These are phyloP conservation scores for Sebastes fasciatus DNA, from an alignment of 2,113 vertebrate genomes.

Conservation along the genomic window DNA sequence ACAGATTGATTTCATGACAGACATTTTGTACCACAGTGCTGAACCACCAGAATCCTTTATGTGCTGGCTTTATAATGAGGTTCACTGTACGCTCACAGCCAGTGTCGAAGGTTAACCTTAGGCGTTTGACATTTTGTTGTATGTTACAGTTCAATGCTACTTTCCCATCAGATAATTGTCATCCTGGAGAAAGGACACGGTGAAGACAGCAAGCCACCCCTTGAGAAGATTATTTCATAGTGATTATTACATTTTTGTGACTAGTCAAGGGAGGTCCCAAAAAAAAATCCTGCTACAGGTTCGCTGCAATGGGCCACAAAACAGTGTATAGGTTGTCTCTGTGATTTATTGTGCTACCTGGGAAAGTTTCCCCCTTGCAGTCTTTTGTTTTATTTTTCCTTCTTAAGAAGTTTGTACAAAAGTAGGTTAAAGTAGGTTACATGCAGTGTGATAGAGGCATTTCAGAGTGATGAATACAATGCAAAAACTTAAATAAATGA, in stretches of 20 bases:
- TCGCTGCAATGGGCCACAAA: slow-evolving; percentile 51
- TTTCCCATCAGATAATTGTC: not conserved
- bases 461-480: not conserved
- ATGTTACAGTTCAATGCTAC: not conserved
- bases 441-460: not conserved
- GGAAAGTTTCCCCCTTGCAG: not conserved
- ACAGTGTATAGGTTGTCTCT: slow-evolving; percentile 36
- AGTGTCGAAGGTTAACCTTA: not conserved
- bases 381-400: slow-evolving; percentile 29
- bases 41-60: not conserved
- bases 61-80: not conserved
- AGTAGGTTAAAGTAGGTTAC: not conserved
- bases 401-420: slow-evolving; percentile 23
- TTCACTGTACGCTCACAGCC: not conserved
- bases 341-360: slow-evolving; percentile 54
- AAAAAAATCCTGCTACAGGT: slow-evolving; percentile 47
- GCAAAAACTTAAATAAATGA: not conserved
- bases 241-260: slow-evolving; percentile 30
- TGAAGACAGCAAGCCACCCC: not conserved
- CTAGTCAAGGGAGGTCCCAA: slow-evolving; percentile 42
- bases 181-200: not conserved
- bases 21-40: not conserved
- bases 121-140: slow-evolving; percentile 3
- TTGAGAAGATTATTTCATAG: slow-evolving; percentile 33
- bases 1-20: not conserved